Conservation (phyloP, 1,140 invertebrate genomes). For the Bombus polaris region DNA sequence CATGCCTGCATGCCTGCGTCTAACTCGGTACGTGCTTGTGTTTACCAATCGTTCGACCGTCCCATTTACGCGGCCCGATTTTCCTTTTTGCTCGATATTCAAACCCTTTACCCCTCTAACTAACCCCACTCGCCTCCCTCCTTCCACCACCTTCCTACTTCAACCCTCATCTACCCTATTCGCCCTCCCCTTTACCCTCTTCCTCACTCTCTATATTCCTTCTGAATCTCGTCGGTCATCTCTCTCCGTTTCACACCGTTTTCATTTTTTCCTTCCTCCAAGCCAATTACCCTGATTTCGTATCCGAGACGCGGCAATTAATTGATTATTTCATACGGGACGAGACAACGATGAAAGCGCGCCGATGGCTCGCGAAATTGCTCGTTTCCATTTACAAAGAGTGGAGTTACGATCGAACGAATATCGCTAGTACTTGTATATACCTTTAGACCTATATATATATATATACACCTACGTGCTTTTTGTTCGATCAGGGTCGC, state of each 20-base stretch:
- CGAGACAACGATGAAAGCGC: neutral
- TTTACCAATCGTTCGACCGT: slow-evolving; percentile 36
- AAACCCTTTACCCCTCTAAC: neutral
- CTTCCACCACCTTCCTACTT: too few relatives aligned
- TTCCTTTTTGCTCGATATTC: slow-evolving; percentile 33
- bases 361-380: neutral
- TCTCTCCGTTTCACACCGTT: neutral
- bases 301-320: slow-evolving; percentile 31
- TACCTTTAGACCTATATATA: too few relatives aligned
- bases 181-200: neutral
- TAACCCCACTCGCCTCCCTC: neutral
- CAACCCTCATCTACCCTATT: neutral
- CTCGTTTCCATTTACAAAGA: neutral
- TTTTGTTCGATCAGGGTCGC: too few relatives aligned
- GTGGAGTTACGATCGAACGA: neutral
- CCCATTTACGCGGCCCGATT: slow-evolving; percentile 46
- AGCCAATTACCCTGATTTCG: slow-evolving; percentile 47
- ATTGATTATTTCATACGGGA: slow-evolving; percentile 13
- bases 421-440: too few relatives aligned
- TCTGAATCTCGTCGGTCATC: neutral
- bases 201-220: neutral
- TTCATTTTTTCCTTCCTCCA: neutral
- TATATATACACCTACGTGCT: too few relatives aligned
- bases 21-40: slow-evolving; percentile 30
- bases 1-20: slow-evolving; percentile 4